These are phyloP conservation scores for Entomobrya multifasciata DNA, from an alignment of 2,888 invertebrate species.

Conservation along the genomic window DNA sequence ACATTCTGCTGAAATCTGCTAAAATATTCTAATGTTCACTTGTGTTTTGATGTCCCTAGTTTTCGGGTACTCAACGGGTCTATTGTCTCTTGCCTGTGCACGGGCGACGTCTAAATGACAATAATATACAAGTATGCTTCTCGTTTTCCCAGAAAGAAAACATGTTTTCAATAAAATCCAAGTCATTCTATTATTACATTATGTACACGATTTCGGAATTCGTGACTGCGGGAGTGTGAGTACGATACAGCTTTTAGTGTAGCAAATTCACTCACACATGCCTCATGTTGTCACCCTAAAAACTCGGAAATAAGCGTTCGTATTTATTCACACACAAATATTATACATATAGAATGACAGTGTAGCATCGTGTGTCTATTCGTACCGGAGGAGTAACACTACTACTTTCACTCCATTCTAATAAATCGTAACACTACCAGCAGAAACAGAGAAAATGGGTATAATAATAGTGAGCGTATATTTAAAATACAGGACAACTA, in stretches of 20 bases:
- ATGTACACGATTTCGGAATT: not conserved
- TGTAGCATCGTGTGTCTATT: no score
- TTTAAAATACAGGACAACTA: not conserved
- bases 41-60: no score
- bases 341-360: no score
- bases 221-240: not conserved
- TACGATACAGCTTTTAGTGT: not conserved
- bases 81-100: no score
- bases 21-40: conserved; percentile 5
- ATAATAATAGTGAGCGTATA: no score
- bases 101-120: no score
- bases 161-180: conserved; percentile 27
- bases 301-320: not conserved
- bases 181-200: conserved; percentile 4
- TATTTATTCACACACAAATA: not conserved
- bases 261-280: conserved; percentile 47
- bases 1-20: not conserved
- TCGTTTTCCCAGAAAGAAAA: not conserved
- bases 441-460: not conserved
- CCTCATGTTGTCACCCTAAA: conserved; percentile 8
- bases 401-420: no score
- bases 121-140: no score
- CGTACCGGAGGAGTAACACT: no score
- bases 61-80: no score
- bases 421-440: no score